phyloP scores from a whole-genome alignment of 2,888 invertebrate genomes.

The Diaphora mendica region DNA sequence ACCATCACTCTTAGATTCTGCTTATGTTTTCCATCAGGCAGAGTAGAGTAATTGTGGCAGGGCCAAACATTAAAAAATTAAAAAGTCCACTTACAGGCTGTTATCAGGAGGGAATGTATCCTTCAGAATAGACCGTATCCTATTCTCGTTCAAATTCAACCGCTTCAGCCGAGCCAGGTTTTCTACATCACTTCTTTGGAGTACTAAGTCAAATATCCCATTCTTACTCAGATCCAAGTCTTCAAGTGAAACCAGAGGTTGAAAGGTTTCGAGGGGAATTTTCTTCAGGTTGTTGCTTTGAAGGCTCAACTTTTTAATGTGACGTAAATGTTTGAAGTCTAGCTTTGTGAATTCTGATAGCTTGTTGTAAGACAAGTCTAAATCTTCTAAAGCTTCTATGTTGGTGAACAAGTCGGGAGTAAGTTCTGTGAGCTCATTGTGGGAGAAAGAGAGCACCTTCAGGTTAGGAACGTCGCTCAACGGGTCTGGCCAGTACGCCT shows the following conservation, averaged over 20 bases:
- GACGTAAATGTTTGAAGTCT: slow-evolving; percentile 72
- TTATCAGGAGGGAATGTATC: slow-evolving; percentile 75
- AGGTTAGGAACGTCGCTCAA: slow-evolving; percentile 74
- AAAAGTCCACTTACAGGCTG: slow-evolving; percentile 71
- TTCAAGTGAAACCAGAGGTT: slow-evolving; percentile 72
- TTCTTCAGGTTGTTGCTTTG: slow-evolving; percentile 78
- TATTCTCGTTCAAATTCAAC: slow-evolving; percentile 83
- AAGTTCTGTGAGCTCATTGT: slow-evolving; percentile 79
- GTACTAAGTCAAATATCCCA: slow-evolving; percentile 69
- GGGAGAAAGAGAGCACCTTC: slow-evolving; percentile 79
- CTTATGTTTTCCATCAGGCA: too few relatives aligned
- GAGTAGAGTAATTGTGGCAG: too few relatives aligned
- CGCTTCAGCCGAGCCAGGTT: slow-evolving; percentile 67
- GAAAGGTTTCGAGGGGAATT: slow-evolving; percentile 74
- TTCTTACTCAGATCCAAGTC: slow-evolving; percentile 84
- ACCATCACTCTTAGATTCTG: too few relatives aligned
- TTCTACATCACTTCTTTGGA: slow-evolving; percentile 66
- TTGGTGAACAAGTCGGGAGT: slow-evolving; percentile 81
- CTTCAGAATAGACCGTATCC: slow-evolving; percentile 74
- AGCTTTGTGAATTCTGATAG: slow-evolving; percentile 72
- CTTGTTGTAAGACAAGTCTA: slow-evolving; percentile 85
- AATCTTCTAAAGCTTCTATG: slow-evolving; percentile 70
- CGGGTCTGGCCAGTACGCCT: slow-evolving; percentile 80
- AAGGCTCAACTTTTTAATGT: slow-evolving; percentile 76
- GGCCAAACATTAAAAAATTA: too few relatives aligned